These are phyloP conservation scores for Darevskia mixta DNA, from an alignment of 2,797 vertebrate species.

Conservation along the genomic window DNA sequence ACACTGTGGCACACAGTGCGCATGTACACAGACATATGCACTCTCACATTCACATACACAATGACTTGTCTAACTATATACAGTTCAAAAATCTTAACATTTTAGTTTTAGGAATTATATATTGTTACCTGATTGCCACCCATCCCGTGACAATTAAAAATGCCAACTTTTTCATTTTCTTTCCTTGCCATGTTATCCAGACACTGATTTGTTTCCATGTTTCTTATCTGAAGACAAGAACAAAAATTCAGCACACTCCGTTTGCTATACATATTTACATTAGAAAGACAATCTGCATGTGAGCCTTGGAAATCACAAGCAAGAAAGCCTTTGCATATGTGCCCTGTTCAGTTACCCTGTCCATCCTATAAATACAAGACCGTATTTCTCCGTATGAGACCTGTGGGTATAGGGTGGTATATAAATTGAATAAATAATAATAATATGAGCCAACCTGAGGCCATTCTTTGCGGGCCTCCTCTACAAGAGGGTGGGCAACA, in stretches of 20 bases:
- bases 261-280: not conserved
- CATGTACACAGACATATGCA: no score
- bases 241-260: constrained; percentile 11
- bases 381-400: no score
- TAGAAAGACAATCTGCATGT: not conserved
- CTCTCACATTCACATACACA: not conserved
- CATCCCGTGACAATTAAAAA: constrained; percentile 99
- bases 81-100: not conserved
- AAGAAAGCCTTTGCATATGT: not conserved
- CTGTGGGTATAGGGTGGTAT: no score
- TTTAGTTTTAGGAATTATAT: not conserved
- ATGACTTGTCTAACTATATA: not conserved
- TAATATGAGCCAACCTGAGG: no score
- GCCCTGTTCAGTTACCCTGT: not conserved
- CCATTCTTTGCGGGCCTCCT: no score
- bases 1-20: no score
- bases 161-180: constrained; percentile 99
- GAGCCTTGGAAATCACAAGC: not conserved
- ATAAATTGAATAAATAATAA: no score
- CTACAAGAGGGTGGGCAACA: no score
- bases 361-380: no score
- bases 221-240: constrained; percentile 87
- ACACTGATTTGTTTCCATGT: constrained; percentile 99
- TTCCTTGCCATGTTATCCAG: constrained; percentile 99
- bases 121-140: constrained; percentile 95